Conservation (phyloP, 1,140 invertebrate species). For the fruit fly (Drosophila melanogaster) region Release_6_plus_ISO1_MT NT_037436.4:3121501-3122000, state of each 20-base stretch:
- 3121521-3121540: conserved; percentile 27
- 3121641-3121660: conserved; percentile 4
- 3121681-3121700: conserved; percentile 18
- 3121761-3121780: conserved; percentile 17
- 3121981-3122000: conserved; percentile 98
- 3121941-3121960: conserved; percentile 97
- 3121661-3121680: conserved; percentile 8
- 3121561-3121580: conserved; percentile 8
- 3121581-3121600: conserved; percentile 60
- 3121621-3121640: conserved; percentile 38
- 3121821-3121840: conserved; percentile 15
- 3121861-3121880: neutral
- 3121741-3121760: conserved; percentile 5
- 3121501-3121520: conserved; percentile 21
- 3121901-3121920: neutral
- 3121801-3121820: neutral
- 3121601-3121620: conserved; percentile 69
- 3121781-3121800: conserved; percentile 17
- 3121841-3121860: conserved; percentile 14
- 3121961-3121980: conserved; percentile 99
- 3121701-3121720: conserved; percentile 16
- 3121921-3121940: conserved; percentile 51
- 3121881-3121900: neutral
- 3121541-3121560: conserved; percentile 1
- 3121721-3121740: conserved; percentile 17